Evolutionary conservation across 2,797 vertebrate genomes (phyloP).

Genomic region (Chromobotia macracanthus): DNA sequence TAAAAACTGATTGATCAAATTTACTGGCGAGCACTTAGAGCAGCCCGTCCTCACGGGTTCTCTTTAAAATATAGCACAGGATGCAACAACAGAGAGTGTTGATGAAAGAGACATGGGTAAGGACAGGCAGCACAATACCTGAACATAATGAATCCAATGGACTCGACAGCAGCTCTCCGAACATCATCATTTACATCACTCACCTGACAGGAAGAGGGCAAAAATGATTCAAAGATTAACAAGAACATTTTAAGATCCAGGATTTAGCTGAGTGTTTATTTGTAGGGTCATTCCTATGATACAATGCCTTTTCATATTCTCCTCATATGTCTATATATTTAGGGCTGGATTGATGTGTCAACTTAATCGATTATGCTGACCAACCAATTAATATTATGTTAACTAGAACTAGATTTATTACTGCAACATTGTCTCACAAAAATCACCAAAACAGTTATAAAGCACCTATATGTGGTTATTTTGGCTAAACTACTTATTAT

Average conservation of each 20-base stretch:
- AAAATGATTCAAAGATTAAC: slow-evolving; percentile 16
- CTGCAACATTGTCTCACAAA: no score
- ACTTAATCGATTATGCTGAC: no score
- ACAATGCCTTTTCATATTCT: no score
- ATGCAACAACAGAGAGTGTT: neutral
- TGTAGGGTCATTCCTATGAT: no score
- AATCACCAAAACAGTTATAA: no score
- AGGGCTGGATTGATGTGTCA: no score
- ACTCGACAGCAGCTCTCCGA: slow-evolving; percentile 96
- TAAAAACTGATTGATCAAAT: slow-evolving; percentile 59
- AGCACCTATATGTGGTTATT: no score
- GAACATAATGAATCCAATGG: slow-evolving; percentile 98
- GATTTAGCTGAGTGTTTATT: no score
- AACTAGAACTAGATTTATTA: no score
- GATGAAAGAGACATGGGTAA: neutral
- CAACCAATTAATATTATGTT: no score
- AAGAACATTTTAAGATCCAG: neutral
- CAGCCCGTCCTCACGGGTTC: neutral
- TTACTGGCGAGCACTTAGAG: slow-evolving; percentile 24
- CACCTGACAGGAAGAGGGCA: slow-evolving; percentile 77
- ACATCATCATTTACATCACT: slow-evolving; percentile 98
- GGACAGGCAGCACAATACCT: slow-evolving; percentile 78
- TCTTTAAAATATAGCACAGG: slow-evolving; percentile 22
- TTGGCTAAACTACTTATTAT: no score
- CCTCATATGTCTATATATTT: no score